Base-by-base conservation (phyloP, 2,113 vertebrate species). In the Diadophis punctatus region DNA sequence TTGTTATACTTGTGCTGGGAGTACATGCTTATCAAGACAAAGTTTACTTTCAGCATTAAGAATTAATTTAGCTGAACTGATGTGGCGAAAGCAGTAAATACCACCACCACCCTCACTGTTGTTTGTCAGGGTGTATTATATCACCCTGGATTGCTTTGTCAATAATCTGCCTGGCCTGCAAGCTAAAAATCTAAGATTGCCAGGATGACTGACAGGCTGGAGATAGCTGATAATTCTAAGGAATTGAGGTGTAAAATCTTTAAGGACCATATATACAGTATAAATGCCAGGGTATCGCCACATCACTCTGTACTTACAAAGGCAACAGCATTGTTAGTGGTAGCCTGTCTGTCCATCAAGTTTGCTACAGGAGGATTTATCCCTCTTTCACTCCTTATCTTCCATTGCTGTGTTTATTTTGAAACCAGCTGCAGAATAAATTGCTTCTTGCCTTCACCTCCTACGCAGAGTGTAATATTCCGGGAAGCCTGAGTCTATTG, bases 201-300 rank as follows among this genome's bases (percentile, higher is more conserved):
- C 97, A 90, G 96, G 89, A 97, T 99, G 98, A 99, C 97, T 99
- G 99, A 99, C 99, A 99, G 98, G 96, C 96, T 97, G 97, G 97
- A 99, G 98, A 99, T 99, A 98, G 98, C 97, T 98, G 99, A 99
- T 99, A 99, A 99, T 99, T 99, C 98, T 98, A 98, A 99, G 98
- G 98, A 98, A 99, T 98, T 99, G 98, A 99, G 98, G 98, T 99
- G 98, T 98, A 98, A 99, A 99, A 99, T 99, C 98, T 99, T 99
- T 99, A 99, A 99, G 98, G 98, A 98, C 98, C 98, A 98, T 98
- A 98, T 98, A 98, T 99, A 98, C 98, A 97, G 98, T 97, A 98
- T 98, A 99, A 99, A 99, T 98, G 98, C 98, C 98, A 99, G 98
- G 98, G 98, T 99, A 99, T 99, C 99, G 98, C 98, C 98, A 98